phyloP scores from a whole-genome alignment of 2,797 vertebrate genomes.

The Leucoraja ocellata region DNA sequence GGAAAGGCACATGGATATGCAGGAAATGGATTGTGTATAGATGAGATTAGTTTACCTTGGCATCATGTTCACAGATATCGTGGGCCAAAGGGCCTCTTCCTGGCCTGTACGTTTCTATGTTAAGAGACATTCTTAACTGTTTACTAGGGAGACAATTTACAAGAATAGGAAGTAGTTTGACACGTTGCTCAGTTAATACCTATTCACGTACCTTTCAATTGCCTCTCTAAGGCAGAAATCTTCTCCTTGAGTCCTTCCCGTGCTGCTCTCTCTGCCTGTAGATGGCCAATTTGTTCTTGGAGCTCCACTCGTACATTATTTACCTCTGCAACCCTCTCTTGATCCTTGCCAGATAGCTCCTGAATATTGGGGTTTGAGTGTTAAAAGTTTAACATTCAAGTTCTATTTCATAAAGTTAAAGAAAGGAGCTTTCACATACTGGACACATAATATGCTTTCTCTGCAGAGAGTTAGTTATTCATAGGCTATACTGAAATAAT shows the following conservation, averaged over 20 bases:
- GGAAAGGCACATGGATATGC: no score
- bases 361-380: slow-evolving; percentile 47
- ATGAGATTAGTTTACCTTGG: no score
- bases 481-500: neutral
- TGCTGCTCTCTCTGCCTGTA: slow-evolving; percentile 71
- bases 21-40: no score
- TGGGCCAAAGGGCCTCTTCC: no score
- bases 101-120: no score
- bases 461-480: neutral
- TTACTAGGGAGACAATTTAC: neutral
- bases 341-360: slow-evolving; percentile 79
- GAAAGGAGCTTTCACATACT: neutral
- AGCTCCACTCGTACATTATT: slow-evolving; percentile 73
- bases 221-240: slow-evolving; percentile 75
- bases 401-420: neutral
- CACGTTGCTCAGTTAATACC: neutral
- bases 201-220: slow-evolving; percentile 70
- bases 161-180: neutral
- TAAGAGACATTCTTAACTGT: neutral
- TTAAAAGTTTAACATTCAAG: neutral
- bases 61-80: no score
- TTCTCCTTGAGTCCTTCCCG: slow-evolving; percentile 77
- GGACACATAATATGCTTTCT: neutral
- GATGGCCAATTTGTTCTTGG: slow-evolving; percentile 79
- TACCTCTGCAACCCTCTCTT: slow-evolving; percentile 77